These are phyloP conservation scores for Ypsolopha scabrella DNA, from an alignment of 2,888 invertebrate genomes.

Conservation along the genomic window DNA sequence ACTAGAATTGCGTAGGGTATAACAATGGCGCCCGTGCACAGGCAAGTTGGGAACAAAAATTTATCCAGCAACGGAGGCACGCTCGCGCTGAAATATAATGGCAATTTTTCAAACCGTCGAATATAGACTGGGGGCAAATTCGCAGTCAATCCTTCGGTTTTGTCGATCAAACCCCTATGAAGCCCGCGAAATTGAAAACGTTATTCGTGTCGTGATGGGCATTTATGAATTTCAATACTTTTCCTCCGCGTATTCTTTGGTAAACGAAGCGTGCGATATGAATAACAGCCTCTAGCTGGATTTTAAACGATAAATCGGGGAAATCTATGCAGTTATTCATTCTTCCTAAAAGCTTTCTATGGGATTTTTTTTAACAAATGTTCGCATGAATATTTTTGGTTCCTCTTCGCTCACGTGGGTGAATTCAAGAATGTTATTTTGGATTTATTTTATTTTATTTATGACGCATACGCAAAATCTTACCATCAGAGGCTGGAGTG, in stretches of 20 bases:
- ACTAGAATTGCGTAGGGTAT: not conserved
- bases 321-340: too few relatives aligned
- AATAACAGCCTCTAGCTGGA: too few relatives aligned
- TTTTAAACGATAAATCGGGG: too few relatives aligned
- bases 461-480: too few relatives aligned
- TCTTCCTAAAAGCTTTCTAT: too few relatives aligned
- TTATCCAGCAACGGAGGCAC: constrained; percentile 16
- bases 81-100: constrained; percentile 57
- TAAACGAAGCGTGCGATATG: not conserved
- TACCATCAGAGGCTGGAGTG: too few relatives aligned
- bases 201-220: constrained; percentile 24
- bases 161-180: constrained; percentile 44
- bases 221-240: not conserved
- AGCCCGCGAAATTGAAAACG: constrained; percentile 43
- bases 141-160: constrained; percentile 47
- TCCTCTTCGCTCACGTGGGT: too few relatives aligned
- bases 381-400: too few relatives aligned
- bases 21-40: not conserved
- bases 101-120: constrained; percentile 49
- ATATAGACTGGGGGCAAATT: constrained; percentile 24
- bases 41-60: not conserved
- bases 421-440: too few relatives aligned
- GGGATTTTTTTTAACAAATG: too few relatives aligned
- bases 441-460: too few relatives aligned
- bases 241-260: not conserved